A percentile compares a stretch with the other conserved stretches of the same genome.
phyloP scores from a whole-genome alignment of 2,797 vertebrate species.

The Onychomys leucogaster region DNA sequence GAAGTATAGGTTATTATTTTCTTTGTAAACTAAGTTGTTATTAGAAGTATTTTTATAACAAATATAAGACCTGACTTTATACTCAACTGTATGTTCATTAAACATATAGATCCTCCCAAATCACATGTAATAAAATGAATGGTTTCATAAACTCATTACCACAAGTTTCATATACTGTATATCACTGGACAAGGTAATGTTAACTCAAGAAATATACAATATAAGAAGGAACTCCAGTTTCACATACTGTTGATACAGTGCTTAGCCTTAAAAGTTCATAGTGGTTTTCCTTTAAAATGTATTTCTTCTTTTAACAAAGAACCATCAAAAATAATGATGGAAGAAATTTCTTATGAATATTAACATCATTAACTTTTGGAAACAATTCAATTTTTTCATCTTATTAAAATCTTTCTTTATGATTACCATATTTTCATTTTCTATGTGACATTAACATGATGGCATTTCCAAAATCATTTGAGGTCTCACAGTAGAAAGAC shows the following conservation, averaged over 20 bases:
- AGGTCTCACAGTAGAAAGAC: not conserved
- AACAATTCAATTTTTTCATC: not conserved
- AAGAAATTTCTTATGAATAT: not conserved
- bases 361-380: not conserved
- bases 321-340: not conserved
- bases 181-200: not conserved
- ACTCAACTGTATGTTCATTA: conserved; percentile 32
- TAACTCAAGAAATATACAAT: conserved; percentile 9
- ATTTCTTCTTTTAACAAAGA: not conserved
- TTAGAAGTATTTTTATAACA: not conserved
- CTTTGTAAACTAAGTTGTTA: not conserved
- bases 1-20: not conserved
- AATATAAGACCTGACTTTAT: not conserved
- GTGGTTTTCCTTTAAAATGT: not conserved
- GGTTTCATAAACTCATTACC: not conserved
- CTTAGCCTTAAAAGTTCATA: not conserved
- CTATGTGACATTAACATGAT: not conserved
- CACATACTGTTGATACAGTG: not conserved
- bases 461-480: conserved; percentile 55
- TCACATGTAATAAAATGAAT: conserved; percentile 45
- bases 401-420: not conserved
- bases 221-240: not conserved
- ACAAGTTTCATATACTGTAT: not conserved
- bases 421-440: not conserved
- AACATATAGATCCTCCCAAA: not conserved